Base-by-base conservation (phyloP, 2,113 vertebrate species). In the Philantomba maxwellii region DNA sequence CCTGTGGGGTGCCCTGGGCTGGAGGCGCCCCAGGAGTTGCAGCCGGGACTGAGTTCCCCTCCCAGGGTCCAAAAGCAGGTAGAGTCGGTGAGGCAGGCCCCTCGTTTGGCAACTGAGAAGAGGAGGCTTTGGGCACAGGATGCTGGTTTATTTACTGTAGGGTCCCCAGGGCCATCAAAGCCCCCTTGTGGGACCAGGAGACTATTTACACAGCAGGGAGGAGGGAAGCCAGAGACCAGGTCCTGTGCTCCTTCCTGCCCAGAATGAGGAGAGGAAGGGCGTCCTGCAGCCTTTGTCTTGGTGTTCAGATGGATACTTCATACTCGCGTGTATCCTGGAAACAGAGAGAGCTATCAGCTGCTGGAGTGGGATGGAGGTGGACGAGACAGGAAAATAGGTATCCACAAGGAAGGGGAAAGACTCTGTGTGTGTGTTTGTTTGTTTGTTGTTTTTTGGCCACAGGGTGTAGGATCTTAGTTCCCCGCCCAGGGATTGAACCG, bases 231-330 rank as follows among this genome's bases (percentile, higher is more conserved):
- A 51, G 92, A 94, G 87, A 64, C 89, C 16, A 84, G 86, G 87
- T 84, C 95, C 97, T 90, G 43, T 55, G 53, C 82, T 82, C 91
- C 87, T 70, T 87, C 58, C 96, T 89, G 92, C 90, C 93, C 86
- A 45, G 45, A 80, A 94, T 62, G 86, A 85, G 81, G 90, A 81
- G 64, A 87, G 87, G 45, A 89, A 47, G 83, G 96, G 83, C 53
- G 9, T 92, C 94, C 96, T 96, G 93, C 47, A 95, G 93, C 93
- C 58, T 96, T 83, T 64, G 83, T 93, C 93, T 93, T 91, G 95
- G 82, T 92, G n/a, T 93, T 99, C 98, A 99, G 98, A 99, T 99
- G 97, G 99, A 99, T 57, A 99, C 99, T 98, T 99, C 99, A 90
- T 99, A 99, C 94, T 99, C 99, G 98, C 99, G 98, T 28, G 99